A percentile compares a stretch with the other conserved stretches of the same genome.
Evolutionary conservation across 2,113 vertebrate genomes (phyloP).

Genomic region (Lutjanus erythropterus): DNA sequence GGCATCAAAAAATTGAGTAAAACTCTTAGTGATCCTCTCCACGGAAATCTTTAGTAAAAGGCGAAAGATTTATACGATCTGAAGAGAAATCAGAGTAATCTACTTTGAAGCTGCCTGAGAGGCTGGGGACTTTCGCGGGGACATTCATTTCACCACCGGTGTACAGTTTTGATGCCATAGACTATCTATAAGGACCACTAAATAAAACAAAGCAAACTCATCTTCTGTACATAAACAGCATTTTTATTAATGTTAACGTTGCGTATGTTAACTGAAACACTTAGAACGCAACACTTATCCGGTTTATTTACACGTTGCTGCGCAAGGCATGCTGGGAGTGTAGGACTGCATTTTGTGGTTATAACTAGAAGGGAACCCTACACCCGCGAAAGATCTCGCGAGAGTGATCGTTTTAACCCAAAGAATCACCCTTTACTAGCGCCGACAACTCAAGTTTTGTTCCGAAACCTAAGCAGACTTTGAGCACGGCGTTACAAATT

Average conservation of each 20-base stretch:
- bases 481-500: no score
- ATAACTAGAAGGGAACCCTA: no score
- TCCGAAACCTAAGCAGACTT: no score
- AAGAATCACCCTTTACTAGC: no score
- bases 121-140: no score
- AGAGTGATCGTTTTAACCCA: no score
- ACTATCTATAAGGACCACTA: no score
- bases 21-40: slow-evolving; percentile 66
- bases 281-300: neutral
- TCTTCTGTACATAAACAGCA: fast-evolving
- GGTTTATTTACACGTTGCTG: no score
- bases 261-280: fast-evolving
- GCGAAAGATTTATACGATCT: slow-evolving; percentile 43
- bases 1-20: slow-evolving; percentile 59
- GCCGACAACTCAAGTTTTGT: no score
- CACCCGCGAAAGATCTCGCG: no score
- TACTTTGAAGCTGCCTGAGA: neutral
- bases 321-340: neutral
- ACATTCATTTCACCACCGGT: neutral
- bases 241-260: neutral
- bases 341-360: neutral
- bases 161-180: neutral
- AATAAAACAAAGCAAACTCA: neutral
- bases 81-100: neutral
- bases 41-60: slow-evolving; percentile 77